Conservation (phyloP, 2,888 invertebrate species). For the Bruchidius siliquastri region DNA sequence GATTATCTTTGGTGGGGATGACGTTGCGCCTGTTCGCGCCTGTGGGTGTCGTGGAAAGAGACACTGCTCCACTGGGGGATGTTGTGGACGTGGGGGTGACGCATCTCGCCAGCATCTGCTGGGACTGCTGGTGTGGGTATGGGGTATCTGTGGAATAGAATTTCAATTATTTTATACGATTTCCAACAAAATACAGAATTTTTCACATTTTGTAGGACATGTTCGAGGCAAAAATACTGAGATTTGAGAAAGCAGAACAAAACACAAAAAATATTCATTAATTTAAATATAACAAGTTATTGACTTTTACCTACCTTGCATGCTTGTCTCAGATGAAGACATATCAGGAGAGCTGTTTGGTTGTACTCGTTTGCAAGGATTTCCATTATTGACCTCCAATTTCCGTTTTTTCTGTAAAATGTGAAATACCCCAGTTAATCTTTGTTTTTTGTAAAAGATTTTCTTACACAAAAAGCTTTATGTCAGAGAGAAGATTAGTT, state of each 20-base stretch:
- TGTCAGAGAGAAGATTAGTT: slow-evolving; percentile 48
- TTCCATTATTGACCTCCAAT: slow-evolving; percentile 47
- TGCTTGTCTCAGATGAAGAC: neutral
- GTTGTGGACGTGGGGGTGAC: neutral
- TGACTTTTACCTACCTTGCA: neutral
- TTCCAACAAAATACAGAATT: no score
- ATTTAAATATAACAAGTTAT: neutral
- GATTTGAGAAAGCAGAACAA: no score
- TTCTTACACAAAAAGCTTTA: neutral
- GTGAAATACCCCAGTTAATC: slow-evolving; percentile 4
- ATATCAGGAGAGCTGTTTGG: slow-evolving; percentile 8
- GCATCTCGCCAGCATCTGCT: neutral
- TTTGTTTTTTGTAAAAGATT: neutral
- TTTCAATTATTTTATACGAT: no score
- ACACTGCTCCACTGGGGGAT: neutral
- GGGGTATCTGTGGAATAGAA: neutral
- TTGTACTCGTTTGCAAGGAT: slow-evolving; percentile 51
- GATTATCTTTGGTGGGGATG: slow-evolving; percentile 74
- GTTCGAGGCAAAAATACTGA: no score
- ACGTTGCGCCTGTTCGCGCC: slow-evolving; percentile 43
- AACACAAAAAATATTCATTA: no score
- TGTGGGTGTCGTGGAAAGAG: slow-evolving; percentile 13
- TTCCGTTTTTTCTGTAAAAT: slow-evolving; percentile 48
- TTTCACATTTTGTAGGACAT: no score
- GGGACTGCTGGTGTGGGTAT: neutral